A percentile compares a stretch with the other conserved stretches of the same genome.
Conservation (phyloP, 1,140 invertebrate genomes). For the Eurosta solidaginis region DNA sequence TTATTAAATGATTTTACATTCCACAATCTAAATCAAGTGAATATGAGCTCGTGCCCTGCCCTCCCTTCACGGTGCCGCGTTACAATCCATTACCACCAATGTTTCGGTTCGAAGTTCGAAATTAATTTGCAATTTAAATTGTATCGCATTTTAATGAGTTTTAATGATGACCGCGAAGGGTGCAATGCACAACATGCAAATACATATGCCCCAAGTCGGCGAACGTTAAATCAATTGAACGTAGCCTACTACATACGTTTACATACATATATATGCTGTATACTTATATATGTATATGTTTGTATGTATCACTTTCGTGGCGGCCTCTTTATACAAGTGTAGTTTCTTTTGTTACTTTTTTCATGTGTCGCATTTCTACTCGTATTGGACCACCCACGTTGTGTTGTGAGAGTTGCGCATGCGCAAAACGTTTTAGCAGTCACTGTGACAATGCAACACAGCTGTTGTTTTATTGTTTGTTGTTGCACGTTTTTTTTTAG, state of each 20-base stretch:
- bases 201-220: neutral
- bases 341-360: neutral
- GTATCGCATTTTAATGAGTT: conserved; percentile 31
- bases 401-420: neutral
- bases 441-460: neutral
- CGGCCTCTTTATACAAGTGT: conserved; percentile 10
- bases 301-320: neutral
- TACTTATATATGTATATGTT: neutral
- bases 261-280: neutral
- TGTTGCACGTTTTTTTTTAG: too few relatives aligned
- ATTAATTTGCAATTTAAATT: conserved; percentile 30
- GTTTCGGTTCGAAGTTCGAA: conserved; percentile 12
- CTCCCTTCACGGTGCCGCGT: neutral
- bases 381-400: conserved; percentile 23
- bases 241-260: neutral
- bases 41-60: neutral
- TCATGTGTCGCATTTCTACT: neutral
- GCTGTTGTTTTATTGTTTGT: neutral
- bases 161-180: neutral
- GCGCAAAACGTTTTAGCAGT: conserved; percentile 22
- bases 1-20: neutral
- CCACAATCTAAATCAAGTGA: neutral
- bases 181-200: neutral
- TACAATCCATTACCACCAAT: neutral
- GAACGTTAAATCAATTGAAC: neutral